Conservation (phyloP, 2,113 vertebrate species). For the Nerophis ophidion region DNA sequence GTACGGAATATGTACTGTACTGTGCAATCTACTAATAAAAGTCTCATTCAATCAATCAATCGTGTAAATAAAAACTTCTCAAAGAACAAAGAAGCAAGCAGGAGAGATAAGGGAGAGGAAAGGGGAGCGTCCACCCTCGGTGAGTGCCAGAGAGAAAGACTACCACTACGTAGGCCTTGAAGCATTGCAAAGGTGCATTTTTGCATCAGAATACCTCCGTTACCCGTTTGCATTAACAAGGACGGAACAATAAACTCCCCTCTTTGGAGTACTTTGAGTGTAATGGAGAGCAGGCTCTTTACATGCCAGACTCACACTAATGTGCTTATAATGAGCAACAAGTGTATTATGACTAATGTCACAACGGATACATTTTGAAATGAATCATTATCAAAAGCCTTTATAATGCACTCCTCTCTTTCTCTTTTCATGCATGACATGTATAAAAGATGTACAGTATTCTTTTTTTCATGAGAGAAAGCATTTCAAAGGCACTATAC, state of each 20-base stretch:
- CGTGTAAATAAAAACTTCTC: no score
- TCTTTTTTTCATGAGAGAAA: constrained; percentile 6
- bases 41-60: no score
- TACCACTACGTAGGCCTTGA: no score
- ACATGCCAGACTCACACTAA: constrained; percentile 47
- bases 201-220: constrained; percentile 5
- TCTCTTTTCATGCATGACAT: constrained; percentile 2
- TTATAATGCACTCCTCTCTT: constrained; percentile 27
- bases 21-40: no score
- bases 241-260: constrained; percentile 40
- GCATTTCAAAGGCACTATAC: neutral
- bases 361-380: constrained; percentile 46
- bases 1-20: no score
- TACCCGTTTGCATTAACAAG: constrained; percentile 24
- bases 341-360: constrained; percentile 58
- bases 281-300: constrained; percentile 46
- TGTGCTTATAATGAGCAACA: constrained; percentile 64
- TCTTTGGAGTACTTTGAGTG: constrained; percentile 25
- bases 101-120: no score
- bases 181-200: constrained; percentile 15
- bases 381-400: constrained; percentile 35
- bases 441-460: constrained; percentile 5
- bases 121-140: no score
- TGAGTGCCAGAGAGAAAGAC: no score
- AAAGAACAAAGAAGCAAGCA: no score